Evolutionary conservation across 2,888 invertebrate species (phyloP).

Genomic region (Cryptocephalus moraei): DNA sequence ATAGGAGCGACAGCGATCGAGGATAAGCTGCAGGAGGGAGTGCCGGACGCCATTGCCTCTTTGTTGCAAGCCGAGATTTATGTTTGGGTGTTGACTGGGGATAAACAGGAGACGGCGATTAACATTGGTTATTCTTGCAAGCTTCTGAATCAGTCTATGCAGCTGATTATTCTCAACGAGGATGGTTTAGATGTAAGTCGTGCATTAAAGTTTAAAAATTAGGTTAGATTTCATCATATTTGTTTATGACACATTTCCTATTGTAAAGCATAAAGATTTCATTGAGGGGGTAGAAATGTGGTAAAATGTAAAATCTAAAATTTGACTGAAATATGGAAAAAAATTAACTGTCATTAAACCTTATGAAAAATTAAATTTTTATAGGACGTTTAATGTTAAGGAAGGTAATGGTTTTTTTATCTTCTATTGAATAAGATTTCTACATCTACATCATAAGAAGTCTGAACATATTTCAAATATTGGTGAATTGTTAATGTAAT

Average conservation of each 20-base stretch:
- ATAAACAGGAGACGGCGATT: conserved; percentile 99
- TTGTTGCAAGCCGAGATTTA: conserved; percentile 88
- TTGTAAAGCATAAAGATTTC: no score
- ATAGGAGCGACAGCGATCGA: conserved; percentile 97
- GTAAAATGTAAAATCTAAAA: no score
- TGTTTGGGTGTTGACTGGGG: conserved; percentile 97
- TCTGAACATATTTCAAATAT: no score
- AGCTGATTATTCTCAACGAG: conserved; percentile 71
- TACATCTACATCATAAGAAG: no score
- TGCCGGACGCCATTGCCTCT: conserved; percentile 92
- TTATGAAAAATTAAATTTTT: no score
- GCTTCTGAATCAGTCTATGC: conserved; percentile 76
- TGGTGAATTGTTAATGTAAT: no score
- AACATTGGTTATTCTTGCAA: conserved; percentile 96
- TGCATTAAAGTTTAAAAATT: not conserved
- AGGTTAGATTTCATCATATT: not conserved
- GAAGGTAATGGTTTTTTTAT: no score
- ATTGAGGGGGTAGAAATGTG: no score
- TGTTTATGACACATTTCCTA: not conserved
- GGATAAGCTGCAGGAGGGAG: conserved; percentile 80
- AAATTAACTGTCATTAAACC: no score
- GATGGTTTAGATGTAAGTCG: conserved; percentile 77
- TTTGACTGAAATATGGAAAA: no score
- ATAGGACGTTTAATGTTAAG: no score
- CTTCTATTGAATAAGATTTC: no score